Base-by-base conservation (phyloP, 2,113 vertebrate genomes). In the Sigmodon hispidus region DNA sequence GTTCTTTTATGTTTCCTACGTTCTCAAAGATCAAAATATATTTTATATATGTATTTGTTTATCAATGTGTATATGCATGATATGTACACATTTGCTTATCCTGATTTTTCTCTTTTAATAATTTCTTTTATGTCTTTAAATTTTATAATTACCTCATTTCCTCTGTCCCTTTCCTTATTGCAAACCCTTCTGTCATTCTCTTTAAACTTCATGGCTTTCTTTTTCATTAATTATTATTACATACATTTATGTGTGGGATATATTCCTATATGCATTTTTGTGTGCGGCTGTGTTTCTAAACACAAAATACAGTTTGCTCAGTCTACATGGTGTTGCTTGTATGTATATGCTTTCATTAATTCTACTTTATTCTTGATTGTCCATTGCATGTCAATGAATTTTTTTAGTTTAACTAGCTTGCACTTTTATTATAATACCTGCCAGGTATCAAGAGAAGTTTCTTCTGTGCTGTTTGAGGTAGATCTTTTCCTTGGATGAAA, bases 1-100 rank as follows among this genome's bases (percentile, higher is more conserved):
- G 24, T 88, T 80, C 24, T 96, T 8, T 87, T 86, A 76, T 91
- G 48, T 48, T 92, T 13, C 29, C 52, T 52, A 92, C 65, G n/a
- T 61, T 73, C 67, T 89, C 29, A 19, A 52, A 15, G 10, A 19
- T 70, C 57, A n/a, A 57, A 43, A 40, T 67, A 34, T 57, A 21
- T 40, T 80, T 40, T 73, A 73, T 13, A 63, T 40, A 75, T 48
- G 45, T 87, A 57, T 73, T 59, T 19, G 10, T 40, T 21, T 90
- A 63, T 52, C 34, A 65, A 34, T 45, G 55, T 76, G 52, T 69
- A 29, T 55, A 4, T 67, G 29, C 31, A 43, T 19, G 65, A 40
- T 31, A 89, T 12, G 21, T 43, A 48, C 70, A 65, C 22, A 65
- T 80, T 50, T 90, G 7, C 22, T 94, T 86, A 59, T 73, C n/a